A percentile compares a stretch with the other conserved stretches of the same genome.
Evolutionary conservation across 2,888 invertebrate genomes (phyloP).

Genomic region (Isoperla grammatica): DNA sequence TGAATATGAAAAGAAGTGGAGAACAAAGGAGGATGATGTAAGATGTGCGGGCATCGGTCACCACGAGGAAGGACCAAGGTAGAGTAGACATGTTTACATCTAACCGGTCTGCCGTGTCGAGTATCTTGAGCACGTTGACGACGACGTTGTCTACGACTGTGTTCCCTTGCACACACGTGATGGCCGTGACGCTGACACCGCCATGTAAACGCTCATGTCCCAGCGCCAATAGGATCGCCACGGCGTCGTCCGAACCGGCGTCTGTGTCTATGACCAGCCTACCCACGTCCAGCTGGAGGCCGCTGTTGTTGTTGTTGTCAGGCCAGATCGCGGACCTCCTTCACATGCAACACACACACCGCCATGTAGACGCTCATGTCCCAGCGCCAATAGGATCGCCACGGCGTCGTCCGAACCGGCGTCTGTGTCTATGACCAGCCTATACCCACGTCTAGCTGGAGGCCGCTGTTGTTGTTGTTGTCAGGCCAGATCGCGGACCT

Average conservation of each 20-base stretch:
- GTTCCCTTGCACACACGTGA: constrained; percentile 53
- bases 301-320: too few relatives aligned
- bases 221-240: constrained; percentile 44
- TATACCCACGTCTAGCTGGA: constrained; percentile 27
- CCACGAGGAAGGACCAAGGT: too few relatives aligned
- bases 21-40: too few relatives aligned
- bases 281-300: constrained; percentile 8
- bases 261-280: constrained; percentile 47
- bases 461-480: too few relatives aligned
- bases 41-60: too few relatives aligned
- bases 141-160: constrained; percentile 46
- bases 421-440: constrained; percentile 47
- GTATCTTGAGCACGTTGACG: constrained; percentile 47
- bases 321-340: too few relatives aligned
- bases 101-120: constrained; percentile 41
- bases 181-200: constrained; percentile 45
- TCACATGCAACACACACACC: constrained; percentile 44
- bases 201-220: constrained; percentile 27
- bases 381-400: constrained; percentile 43
- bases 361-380: constrained; percentile 27
- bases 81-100: too few relatives aligned
- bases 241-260: constrained; percentile 47
- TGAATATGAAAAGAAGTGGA: too few relatives aligned
- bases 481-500: too few relatives aligned
- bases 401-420: constrained; percentile 48